Evolutionary conservation across 64 coral and sea anemone species (phyloP), one percentile per base, ranked within the genome.

Genomic region (Anthopleura sola): DNA sequence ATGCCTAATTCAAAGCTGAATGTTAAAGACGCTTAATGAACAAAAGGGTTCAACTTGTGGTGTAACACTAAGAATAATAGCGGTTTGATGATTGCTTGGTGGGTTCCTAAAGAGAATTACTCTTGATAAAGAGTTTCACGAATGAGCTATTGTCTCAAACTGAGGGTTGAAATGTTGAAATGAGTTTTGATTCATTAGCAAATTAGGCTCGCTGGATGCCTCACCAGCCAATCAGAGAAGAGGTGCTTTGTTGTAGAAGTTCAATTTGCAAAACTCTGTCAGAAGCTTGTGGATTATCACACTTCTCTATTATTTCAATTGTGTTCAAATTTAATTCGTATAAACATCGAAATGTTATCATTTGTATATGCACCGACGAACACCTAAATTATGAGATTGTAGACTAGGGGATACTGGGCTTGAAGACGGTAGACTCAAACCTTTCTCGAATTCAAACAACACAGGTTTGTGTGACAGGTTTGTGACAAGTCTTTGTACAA

Each of bases 401-500:
- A 71, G 10, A 11, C n/a, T 16, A 71, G 29, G 28, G 29, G 5
- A 6, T 26, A 71, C 3, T 32, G 3, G 13, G 29, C 34, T 23
- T 36, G 0, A 28, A 71, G 29, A 33, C 60, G 69, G 51, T 89
- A 60, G 37, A 83, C 64, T 83, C 39, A 53, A 38, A 33, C 34
- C 34, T 64, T 58, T 38, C 36, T 55, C 20, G 14, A 77, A 68
- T 84, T 56, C 64, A 90, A 90, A 90, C 88, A 90, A 90, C 15
- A 47, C 55, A 32, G 28, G 26, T 71, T 3, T 46, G 78, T 60
- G 77, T 86, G 75, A 83, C 82, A 83, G 39, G 47, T 86, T 49
- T 86, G 85, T 56, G 83, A 86, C 74, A 81, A 80, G 75, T 68
- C 58, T 86, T 86, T 86, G 89, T 68, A 82, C 71, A 53, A 28